Evolutionary conservation across 2,113 vertebrate genomes (phyloP).

Genomic region (Halcyon senegalensis): DNA sequence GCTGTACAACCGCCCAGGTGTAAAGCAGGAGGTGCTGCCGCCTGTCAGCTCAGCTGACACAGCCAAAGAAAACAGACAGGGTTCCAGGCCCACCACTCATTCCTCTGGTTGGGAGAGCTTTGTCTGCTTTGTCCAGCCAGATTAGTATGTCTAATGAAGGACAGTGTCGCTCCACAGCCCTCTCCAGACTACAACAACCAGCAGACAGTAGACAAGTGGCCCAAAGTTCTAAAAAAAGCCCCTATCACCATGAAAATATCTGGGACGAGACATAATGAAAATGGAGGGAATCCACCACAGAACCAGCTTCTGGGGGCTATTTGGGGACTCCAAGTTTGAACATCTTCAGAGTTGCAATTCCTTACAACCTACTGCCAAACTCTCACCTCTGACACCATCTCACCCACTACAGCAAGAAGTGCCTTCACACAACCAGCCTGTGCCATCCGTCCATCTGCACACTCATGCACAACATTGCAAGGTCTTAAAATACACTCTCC

Average conservation of each 20-base stretch:
- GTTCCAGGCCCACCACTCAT: neutral
- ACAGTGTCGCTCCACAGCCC: neutral
- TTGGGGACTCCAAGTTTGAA: neutral
- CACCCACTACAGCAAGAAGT: neutral
- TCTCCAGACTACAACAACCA: neutral
- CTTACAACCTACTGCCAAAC: neutral
- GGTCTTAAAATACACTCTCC: neutral
- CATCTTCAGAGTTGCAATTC: neutral
- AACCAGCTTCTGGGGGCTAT: neutral
- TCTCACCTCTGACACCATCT: neutral
- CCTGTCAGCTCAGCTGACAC: neutral
- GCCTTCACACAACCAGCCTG: neutral
- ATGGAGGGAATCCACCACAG: neutral
- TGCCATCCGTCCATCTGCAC: neutral
- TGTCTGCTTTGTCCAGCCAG: neutral
- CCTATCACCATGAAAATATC: neutral
- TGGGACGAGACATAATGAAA: neutral
- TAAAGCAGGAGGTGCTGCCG: neutral
- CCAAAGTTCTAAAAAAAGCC: neutral
- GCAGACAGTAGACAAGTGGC: neutral
- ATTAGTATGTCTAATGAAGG: neutral
- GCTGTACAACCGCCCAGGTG: neutral
- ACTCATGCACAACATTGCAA: neutral
- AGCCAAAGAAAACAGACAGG: neutral
- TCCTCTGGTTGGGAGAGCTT: neutral